A percentile compares a stretch with the other conserved stretches of the same genome.
Conservation (phyloP, 2,113 vertebrate species). For the Cyanoramphus novaezelandiae region DNA sequence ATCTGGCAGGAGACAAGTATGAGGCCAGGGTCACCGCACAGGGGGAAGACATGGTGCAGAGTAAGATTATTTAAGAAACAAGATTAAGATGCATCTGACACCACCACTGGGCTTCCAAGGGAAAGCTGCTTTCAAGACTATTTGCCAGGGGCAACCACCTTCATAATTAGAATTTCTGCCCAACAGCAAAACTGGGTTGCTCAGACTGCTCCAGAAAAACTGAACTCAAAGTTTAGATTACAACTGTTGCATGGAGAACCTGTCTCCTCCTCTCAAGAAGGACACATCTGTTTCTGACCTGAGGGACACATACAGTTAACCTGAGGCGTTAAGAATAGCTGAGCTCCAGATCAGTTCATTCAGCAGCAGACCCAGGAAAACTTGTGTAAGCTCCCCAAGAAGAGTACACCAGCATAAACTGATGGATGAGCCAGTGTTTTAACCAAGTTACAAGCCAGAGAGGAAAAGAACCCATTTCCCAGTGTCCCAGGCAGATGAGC, state of each 20-base stretch:
- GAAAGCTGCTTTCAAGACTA: background rate
- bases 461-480: background rate
- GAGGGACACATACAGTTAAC: accelerated
- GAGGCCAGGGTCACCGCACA: background rate
- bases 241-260: accelerated
- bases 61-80: background rate
- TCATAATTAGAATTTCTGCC: accelerated
- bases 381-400: background rate
- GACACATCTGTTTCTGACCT: background rate
- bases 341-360: background rate
- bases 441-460: background rate
- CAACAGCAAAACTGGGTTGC: accelerated
- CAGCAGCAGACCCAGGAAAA: background rate
- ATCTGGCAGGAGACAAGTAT: conserved; percentile 41
- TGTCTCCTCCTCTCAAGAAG: background rate
- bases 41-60: accelerated
- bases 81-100: background rate
- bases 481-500: background rate
- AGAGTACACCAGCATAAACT: background rate
- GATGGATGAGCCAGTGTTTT: background rate
- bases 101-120: accelerated
- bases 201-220: background rate
- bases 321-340: accelerated
- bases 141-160: background rate
- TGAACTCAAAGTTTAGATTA: accelerated